Evolutionary conservation across 35 echinoderm and acorn worm species (phyloP).

Genomic region (Lytechinus variegatus): DNA sequence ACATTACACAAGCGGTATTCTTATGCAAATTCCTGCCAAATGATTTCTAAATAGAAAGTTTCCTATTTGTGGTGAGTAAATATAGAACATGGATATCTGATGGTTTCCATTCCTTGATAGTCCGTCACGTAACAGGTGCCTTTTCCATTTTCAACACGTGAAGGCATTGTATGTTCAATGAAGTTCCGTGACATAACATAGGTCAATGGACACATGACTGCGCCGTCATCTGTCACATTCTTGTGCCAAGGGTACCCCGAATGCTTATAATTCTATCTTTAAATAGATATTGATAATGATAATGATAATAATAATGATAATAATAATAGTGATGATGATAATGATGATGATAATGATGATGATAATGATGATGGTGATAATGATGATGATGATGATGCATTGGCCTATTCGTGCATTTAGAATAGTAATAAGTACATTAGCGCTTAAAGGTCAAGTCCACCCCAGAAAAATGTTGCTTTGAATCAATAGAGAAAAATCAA

Average conservation of each 20-base stretch:
- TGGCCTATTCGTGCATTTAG: too few species aligned
- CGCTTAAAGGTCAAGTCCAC: too few species aligned
- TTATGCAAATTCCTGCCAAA: background rate
- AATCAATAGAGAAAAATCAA: too few species aligned
- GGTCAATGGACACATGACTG: background rate
- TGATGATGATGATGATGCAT: too few species aligned
- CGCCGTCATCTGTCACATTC: background rate
- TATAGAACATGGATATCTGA: background rate
- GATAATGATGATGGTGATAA: too few species aligned
- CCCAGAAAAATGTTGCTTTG: too few species aligned
- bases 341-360: too few species aligned
- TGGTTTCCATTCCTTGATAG: background rate
- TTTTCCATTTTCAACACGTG: background rate
- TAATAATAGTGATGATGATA: too few species aligned
- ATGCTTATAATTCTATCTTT: too few species aligned
- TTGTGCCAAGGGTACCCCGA: background rate
- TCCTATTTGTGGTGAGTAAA: background rate
- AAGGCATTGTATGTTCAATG: background rate
- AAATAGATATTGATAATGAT: too few species aligned
- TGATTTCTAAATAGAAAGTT: background rate
- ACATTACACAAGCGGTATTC: background rate
- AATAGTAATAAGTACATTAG: too few species aligned
- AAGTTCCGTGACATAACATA: background rate
- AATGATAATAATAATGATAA: too few species aligned
- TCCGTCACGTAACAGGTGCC: background rate